These are phyloP conservation scores for Lepidonotus clava DNA, from an alignment of 2,888 invertebrate species.

Conservation along the genomic window DNA sequence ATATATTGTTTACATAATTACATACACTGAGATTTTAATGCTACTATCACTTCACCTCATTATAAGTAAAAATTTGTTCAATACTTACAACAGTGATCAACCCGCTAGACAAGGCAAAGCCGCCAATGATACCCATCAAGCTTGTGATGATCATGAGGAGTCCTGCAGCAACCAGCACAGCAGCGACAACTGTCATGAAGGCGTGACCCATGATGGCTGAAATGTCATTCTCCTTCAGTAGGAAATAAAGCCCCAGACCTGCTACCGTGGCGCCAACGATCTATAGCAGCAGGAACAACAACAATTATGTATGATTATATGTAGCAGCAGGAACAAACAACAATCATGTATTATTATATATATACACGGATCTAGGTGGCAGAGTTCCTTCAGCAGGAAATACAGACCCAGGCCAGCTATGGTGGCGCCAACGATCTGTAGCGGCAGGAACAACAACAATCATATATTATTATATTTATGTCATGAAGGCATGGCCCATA, in stretches of 20 bases:
- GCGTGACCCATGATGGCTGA: slow-evolving; percentile 4
- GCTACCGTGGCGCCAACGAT: neutral
- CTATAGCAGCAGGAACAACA: slow-evolving; percentile 8
- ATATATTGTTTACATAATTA: too few relatives aligned
- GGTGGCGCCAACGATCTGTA: slow-evolving; percentile 5
- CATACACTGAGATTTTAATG: too few relatives aligned
- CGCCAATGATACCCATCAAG: neutral
- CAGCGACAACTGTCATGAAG: slow-evolving; percentile 23
- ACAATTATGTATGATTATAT: too few relatives aligned
- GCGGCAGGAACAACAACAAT: too few relatives aligned
- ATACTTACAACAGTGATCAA: neutral
- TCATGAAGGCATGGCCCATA: slow-evolving; percentile 20
- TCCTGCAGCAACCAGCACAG: neutral
- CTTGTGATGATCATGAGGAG: neutral
- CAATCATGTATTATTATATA: too few relatives aligned
- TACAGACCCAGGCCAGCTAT: neutral
- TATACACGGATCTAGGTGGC: too few relatives aligned
- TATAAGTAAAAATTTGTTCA: too few relatives aligned
- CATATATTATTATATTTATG: too few relatives aligned
- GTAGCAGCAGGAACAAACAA: too few relatives aligned
- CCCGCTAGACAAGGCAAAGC: neutral
- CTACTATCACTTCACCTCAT: too few relatives aligned
- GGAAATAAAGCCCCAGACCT: slow-evolving; percentile 3
- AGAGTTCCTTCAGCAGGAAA: slow-evolving; percentile 18
- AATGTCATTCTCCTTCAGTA: slow-evolving; percentile 1